phyloP scores from a whole-genome alignment of 2,797 vertebrate species.

The Buceros bicornis region DNA sequence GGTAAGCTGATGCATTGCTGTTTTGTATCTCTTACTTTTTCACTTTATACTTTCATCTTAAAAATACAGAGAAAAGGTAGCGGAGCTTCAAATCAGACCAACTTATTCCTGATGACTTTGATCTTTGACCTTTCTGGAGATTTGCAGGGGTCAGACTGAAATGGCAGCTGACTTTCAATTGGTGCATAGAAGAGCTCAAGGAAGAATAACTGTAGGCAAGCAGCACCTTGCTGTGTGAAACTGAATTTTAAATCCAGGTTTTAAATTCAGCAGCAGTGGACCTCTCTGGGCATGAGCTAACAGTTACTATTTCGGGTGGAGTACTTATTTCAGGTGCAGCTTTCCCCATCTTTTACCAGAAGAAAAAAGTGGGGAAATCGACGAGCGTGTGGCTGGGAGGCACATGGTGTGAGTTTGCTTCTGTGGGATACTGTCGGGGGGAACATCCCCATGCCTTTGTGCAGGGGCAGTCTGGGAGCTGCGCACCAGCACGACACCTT shows the following conservation, averaged over 20 bases:
- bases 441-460: neutral
- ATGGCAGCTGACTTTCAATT: neutral
- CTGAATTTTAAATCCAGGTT: neutral
- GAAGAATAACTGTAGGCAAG: neutral
- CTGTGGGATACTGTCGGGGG: neutral
- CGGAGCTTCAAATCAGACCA: neutral
- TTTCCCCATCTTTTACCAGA: neutral
- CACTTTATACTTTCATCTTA: neutral
- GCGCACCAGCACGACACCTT: fast-evolving
- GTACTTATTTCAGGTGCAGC: neutral
- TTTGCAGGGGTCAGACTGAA: neutral
- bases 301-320: neutral
- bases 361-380: neutral
- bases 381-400: neutral
- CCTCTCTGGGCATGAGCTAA: neutral
- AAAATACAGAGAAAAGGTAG: neutral
- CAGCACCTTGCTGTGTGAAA: neutral
- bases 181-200: neutral
- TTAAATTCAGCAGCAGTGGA: neutral
- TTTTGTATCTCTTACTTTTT: neutral
- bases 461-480: neutral
- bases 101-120: neutral
- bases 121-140: neutral
- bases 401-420: neutral
- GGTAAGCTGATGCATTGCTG: neutral